phyloP scores from a whole-genome alignment of 1,140 invertebrate species.

The Plodia interpunctella region DNA sequence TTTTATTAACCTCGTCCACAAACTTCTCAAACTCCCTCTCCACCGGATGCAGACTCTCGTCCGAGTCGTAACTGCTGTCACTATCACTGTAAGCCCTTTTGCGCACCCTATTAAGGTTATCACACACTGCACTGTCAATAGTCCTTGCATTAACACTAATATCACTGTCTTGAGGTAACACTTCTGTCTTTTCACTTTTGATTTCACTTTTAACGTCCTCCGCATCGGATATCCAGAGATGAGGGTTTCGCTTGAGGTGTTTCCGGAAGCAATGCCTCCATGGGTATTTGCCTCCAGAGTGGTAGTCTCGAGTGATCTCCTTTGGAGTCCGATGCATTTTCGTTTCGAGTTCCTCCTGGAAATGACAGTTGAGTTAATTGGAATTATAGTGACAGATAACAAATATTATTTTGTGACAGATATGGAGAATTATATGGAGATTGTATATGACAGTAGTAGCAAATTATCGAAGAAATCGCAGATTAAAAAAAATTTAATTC shows the following conservation, averaged over 20 bases:
- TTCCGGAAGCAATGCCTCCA: slow-evolving; percentile 62
- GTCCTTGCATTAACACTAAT: slow-evolving; percentile 59
- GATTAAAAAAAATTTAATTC: not conserved
- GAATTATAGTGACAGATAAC: too few relatives aligned
- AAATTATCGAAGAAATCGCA: too few relatives aligned
- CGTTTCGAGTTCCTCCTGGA: slow-evolving; percentile 52
- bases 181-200: slow-evolving; percentile 27
- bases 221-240: slow-evolving; percentile 44
- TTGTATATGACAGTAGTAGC: too few relatives aligned
- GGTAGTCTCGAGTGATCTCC: slow-evolving; percentile 56
- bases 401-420: too few relatives aligned
- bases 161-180: slow-evolving; percentile 33
- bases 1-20: slow-evolving; percentile 60
- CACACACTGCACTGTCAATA: slow-evolving; percentile 45
- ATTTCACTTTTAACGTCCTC: slow-evolving; percentile 27
- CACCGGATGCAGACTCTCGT: slow-evolving; percentile 57
- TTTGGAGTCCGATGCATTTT: slow-evolving; percentile 54
- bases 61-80: slow-evolving; percentile 53
- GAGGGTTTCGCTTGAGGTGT: slow-evolving; percentile 45
- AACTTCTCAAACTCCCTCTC: slow-evolving; percentile 63
- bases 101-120: slow-evolving; percentile 42
- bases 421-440: too few relatives aligned
- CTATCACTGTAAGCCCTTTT: slow-evolving; percentile 50
- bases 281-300: slow-evolving; percentile 55
- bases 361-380: not conserved